Base-by-base conservation (phyloP, 2,797 vertebrate genomes). In the Iguana delicatissima region DNA sequence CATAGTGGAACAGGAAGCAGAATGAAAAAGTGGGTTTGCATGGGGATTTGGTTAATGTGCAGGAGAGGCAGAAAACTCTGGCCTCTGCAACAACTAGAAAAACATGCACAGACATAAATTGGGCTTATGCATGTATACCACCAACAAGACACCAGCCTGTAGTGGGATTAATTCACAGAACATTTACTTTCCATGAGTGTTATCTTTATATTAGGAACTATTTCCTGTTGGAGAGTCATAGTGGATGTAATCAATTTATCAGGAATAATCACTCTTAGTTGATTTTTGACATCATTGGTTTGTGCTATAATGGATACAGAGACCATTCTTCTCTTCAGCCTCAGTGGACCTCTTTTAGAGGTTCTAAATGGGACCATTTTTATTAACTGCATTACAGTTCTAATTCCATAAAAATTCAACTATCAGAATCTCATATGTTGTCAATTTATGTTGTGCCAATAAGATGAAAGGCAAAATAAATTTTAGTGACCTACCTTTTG, bases 401-500 rank as follows among this genome's bases (percentile, higher is more conserved):
- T 55, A 59, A 89, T 55, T 87, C 38, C 29, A 52, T 26, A 6
- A 20, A n/a, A 50, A 85, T 29, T 20, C 67, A 46, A 85, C 8
- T 90, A 91, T 89, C 26, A 7, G 55, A 52, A 72, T 42, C 20
- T 26, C 22, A 73, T 64, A 72, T 80, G 55, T 35, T 88, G n/a
- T 80, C 18, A 32, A 46, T 81, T 38, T 73, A 59, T 84, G 46
- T 32, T 90, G 50, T 90, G 82, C 38, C 9, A 22, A 3, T 76
- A 72, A 77, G 74, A 89, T 86, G 20, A 13, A 20, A 76, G 6
- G 1, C 10, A 29, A 62, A 62, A 64, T 69, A 46, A 20, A 14
- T 91, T 86, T n/a, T 46, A 50, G 32, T 42, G 35, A 24, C 26
- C 26, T 69, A 77, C 85, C 14, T 32, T 80, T 88, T 93, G n/a